phyloP scores from a whole-genome alignment of 2,888 invertebrate species.

The Hydrotaea cyrtoneurina region DNA sequence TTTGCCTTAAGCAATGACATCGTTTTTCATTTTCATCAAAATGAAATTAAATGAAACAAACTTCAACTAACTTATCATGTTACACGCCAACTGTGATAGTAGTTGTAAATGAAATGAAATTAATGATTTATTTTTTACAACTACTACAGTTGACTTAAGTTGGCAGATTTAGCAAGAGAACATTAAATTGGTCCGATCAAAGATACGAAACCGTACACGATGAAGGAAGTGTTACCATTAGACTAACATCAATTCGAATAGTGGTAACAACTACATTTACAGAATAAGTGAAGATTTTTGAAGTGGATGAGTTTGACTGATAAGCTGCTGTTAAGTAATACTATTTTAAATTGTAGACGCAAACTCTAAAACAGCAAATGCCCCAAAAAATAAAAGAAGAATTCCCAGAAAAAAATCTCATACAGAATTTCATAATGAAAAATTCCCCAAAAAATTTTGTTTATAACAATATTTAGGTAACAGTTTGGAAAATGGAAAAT shows the following conservation, averaged over 20 bases:
- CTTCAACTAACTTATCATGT: slow-evolving; percentile 9
- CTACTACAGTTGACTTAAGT: background rate
- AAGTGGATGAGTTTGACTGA: too few relatives aligned
- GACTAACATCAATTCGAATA: background rate
- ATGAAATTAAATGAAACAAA: slow-evolving; percentile 27
- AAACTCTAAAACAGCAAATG: too few relatives aligned
- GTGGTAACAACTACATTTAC: background rate
- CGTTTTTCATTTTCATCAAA: slow-evolving; percentile 23
- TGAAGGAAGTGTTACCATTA: background rate
- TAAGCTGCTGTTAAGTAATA: too few relatives aligned
- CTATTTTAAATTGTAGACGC: too few relatives aligned
- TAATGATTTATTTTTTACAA: background rate
- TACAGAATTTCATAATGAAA: too few relatives aligned
- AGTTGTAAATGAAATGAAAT: slow-evolving; percentile 52
- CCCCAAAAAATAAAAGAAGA: too few relatives aligned
- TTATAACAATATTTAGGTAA: too few relatives aligned
- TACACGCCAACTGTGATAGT: background rate
- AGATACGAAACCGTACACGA: background rate
- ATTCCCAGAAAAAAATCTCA: too few relatives aligned
- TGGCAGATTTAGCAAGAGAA: background rate
- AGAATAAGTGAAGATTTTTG: background rate
- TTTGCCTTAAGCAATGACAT: slow-evolving; percentile 14
- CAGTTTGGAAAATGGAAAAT: too few relatives aligned
- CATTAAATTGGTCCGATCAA: slow-evolving; percentile 11
- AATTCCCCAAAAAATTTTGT: too few relatives aligned